Base-by-base conservation (phyloP, 2,797 vertebrate species). In the Scomberomorus guttatus region DNA sequence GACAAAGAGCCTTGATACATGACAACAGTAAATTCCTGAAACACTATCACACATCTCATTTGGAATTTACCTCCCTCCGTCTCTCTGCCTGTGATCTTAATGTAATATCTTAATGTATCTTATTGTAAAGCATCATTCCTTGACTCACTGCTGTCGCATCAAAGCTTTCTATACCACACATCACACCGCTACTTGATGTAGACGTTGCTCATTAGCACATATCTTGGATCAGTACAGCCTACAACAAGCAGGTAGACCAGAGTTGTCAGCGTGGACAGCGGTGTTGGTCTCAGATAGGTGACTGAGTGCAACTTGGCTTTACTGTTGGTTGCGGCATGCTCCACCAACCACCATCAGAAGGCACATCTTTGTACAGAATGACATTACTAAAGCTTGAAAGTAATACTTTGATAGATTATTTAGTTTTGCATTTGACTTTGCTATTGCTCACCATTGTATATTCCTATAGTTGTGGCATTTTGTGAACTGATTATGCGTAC, bases 91-190 rank as follows among this genome's bases (percentile, higher is more conserved):
- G 90, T 76, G 80, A 83, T 86, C 71, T 89, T 69, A 76, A 82
- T 92, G 87, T 92, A 90, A 90, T 88, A 89, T 89, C 82, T 91
- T 78, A 65, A 92, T 93, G 90, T 92, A 94, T 86, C 91, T 93
- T 90, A 89, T 61, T 93, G 90, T 92, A 94, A 93, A 93, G 90
- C 93, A 92, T 86, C 92, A 94, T 94, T 94, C 94, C 93, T 87
- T 58, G 77, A 90, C 85, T 89, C 87, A 72, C 85, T 46, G 85
- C 87, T 71, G 80, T 87, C 58, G 81, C 89, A 87, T 92, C 81
- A 46, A 86, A 77, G 90, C 90, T 86, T 89, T 84, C 80, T 65
- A 52, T 84, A 77, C 70, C 77, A 77, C 82, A 59, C 75, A 67
- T 85, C 78, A 71, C 85, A 75, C 81, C 11, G 77, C 85, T 65